These are phyloP conservation scores for Aromia moschata DNA, from an alignment of 2,888 invertebrate species.

Conservation along the genomic window DNA sequence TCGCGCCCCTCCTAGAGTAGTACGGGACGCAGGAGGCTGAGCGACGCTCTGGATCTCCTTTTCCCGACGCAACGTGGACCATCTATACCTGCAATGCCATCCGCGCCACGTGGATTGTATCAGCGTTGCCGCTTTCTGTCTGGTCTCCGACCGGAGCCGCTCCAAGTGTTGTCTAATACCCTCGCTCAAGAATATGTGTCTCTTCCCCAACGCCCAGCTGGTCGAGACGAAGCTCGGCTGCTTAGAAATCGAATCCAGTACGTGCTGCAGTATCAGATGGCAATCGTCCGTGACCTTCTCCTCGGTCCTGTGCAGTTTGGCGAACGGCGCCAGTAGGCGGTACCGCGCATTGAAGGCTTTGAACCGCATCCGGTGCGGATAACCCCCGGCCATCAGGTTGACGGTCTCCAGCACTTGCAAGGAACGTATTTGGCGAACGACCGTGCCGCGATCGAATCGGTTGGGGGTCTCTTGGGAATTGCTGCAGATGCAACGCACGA, in stretches of 20 bases:
- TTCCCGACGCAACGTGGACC: slow-evolving; percentile 68
- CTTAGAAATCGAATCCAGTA: slow-evolving; percentile 69
- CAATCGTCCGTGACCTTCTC: slow-evolving; percentile 80
- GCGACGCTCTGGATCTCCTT: slow-evolving; percentile 35
- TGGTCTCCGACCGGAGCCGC: slow-evolving; percentile 78
- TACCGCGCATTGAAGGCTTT: slow-evolving; percentile 91
- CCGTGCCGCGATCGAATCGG: slow-evolving; percentile 83
- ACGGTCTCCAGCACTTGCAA: slow-evolving; percentile 91
- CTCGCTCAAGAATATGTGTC: slow-evolving; percentile 94
- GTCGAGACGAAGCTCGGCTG: slow-evolving; percentile 71
- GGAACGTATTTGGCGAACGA: slow-evolving; percentile 89
- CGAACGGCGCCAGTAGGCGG: slow-evolving; percentile 84
- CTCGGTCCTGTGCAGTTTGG: slow-evolving; percentile 71
- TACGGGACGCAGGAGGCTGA: slow-evolving; percentile 35
- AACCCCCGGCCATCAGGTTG: slow-evolving; percentile 94
- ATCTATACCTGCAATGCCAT: slow-evolving; percentile 74
- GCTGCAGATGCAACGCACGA: slow-evolving; percentile 91
- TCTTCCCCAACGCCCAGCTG: slow-evolving; percentile 91
- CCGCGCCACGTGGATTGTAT: slow-evolving; percentile 90
- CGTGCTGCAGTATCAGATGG: slow-evolving; percentile 77
- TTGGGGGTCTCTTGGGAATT: slow-evolving; percentile 84
- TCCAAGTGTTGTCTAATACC: slow-evolving; percentile 91
- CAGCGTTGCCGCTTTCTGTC: slow-evolving; percentile 82
- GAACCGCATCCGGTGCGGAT: slow-evolving; percentile 94
- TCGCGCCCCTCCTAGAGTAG: slow-evolving; percentile 64